Conservation (phyloP, 1,140 invertebrate genomes). For the Trigoniulus corallinus region DNA sequence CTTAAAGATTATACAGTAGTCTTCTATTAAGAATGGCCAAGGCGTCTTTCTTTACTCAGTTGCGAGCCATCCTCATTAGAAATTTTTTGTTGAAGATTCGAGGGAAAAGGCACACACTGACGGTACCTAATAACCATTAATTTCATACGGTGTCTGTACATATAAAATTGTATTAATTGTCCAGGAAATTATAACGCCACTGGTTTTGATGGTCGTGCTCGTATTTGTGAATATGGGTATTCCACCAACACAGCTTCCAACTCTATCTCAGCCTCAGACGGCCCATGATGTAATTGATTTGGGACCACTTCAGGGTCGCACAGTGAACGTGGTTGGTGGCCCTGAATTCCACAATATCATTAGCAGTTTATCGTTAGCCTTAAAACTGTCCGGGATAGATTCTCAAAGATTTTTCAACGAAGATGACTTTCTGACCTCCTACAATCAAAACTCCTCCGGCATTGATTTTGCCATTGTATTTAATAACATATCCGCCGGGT, state of each 20-base stretch:
- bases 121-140: too few relatives aligned
- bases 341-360: not conserved
- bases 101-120: not conserved
- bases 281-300: not conserved
- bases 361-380: not conserved
- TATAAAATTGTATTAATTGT: too few relatives aligned
- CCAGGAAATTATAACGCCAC: constrained; percentile 52
- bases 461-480: too few relatives aligned
- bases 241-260: constrained; percentile 54
- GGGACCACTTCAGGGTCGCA: not conserved
- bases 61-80: not conserved
- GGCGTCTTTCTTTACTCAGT: not conserved
- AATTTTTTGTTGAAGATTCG: not conserved
- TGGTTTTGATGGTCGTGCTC: constrained; percentile 49
- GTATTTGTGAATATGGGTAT: constrained; percentile 50
- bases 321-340: not conserved
- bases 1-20: too few relatives aligned
- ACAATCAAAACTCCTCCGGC: too few relatives aligned
- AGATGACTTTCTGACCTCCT: too few relatives aligned
- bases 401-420: not conserved
- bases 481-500: too few relatives aligned
- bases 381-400: too few relatives aligned
- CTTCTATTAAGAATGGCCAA: not conserved
- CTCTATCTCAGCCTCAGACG: constrained; percentile 35
- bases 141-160: too few relatives aligned